Evolutionary conservation across 35 echinoderm and acorn worm species (phyloP), one percentile per base, ranked within the genome.

Genomic region (Apostichopus parvimensis): DNA sequence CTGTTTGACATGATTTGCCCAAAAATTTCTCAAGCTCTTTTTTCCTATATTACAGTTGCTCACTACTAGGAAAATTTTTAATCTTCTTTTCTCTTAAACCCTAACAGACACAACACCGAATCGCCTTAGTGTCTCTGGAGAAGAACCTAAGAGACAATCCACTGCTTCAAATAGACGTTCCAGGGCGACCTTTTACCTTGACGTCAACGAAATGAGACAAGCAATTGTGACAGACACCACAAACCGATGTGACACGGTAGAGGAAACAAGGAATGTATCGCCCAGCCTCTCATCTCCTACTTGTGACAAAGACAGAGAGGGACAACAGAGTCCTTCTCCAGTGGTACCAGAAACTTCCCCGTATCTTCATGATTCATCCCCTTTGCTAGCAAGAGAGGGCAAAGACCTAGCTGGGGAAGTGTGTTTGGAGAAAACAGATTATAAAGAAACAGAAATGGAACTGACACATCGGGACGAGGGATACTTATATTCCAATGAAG

Each of bases 381-480:
- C 54, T 84, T 21, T 6, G 21, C 13, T 20, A 22, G 8, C 15
- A 84, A 59, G 20, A 11, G 80, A 56, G 17, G 57, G 14, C 57
- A 22, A 22, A 6, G 55, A 84, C 81, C 8, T 58, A 52, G 6
- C 28, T 24, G 13, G 8, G 5, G 55, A 21, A 58, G 54, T 66
- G 9, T 54, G 79, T 52, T 73, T 88, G 8, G 86, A 88, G 86
- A 73, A 88, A 45, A 88, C 86, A 7, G 86, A 88, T 54, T 72
- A 72, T 14, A 64, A 17, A 52, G 86, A 88, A 54, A 60, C 8
- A 8, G 86, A 73, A 5, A 88, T 88, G 86, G 86, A 88, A 72
- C 61, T 88, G 62, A 88, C 86, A 20, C 8, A 62, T 34, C 20
- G 4, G 62, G 68, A 88, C 0, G 64, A 88, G 64, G 62, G 14